Evolutionary conservation across 1,140 invertebrate genomes (phyloP).

Genomic region (Pygmarrhopalites habei): DNA sequence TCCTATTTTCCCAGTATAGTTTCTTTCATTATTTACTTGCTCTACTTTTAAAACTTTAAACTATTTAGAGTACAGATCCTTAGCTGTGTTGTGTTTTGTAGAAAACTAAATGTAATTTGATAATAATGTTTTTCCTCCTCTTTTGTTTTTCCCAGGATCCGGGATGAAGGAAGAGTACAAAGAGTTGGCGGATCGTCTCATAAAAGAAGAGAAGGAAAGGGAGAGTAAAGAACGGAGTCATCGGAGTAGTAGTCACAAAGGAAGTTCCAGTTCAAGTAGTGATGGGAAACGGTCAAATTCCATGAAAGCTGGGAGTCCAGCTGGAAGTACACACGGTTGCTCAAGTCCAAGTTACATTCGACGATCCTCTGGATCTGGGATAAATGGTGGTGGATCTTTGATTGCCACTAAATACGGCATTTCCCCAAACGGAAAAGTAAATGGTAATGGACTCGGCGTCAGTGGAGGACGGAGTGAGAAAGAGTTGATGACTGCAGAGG

Average conservation of each 20-base stretch:
- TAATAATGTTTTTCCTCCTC: background rate
- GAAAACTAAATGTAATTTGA: no score
- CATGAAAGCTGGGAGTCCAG: background rate
- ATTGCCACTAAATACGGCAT: constrained; percentile 1
- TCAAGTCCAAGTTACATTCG: constrained; percentile 11
- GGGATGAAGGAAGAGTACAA: constrained; percentile 36
- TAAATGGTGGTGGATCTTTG: background rate
- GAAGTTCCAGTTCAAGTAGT: constrained; percentile 24
- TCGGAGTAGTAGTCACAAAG: constrained; percentile 27
- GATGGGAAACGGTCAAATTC: constrained; percentile 18
- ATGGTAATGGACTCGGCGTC: background rate
- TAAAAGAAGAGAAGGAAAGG: constrained; percentile 12
- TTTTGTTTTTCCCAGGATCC: constrained; percentile 3
- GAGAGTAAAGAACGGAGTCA: constrained; percentile 18
- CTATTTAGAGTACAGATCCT: no score
- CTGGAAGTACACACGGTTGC: background rate
- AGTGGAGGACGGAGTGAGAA: background rate
- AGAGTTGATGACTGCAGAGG: constrained; percentile 27
- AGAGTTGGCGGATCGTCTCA: constrained; percentile 12
- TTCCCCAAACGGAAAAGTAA: background rate
- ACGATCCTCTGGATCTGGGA: constrained; percentile 10
- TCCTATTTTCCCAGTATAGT: no score
- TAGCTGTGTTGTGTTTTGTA: no score
- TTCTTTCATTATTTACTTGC: no score
- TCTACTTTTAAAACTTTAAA: no score